A percentile compares a stretch with the other conserved stretches of the same genome.
phyloP scores from a whole-genome alignment of 2,797 vertebrate genomes.

The Pseudopleuronectes americanus region DNA sequence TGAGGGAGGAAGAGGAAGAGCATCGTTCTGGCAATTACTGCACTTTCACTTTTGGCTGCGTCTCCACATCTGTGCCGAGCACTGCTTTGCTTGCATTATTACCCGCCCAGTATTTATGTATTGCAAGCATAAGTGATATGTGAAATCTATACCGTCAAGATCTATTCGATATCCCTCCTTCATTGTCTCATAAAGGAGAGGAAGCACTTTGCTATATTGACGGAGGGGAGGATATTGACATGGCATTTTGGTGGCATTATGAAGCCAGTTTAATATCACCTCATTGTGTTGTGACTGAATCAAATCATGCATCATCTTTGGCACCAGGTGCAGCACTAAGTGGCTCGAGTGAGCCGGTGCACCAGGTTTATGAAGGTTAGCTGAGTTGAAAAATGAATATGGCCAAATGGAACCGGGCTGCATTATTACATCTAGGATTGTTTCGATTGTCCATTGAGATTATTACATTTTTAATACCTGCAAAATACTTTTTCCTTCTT shows the following conservation, averaged over 20 bases:
- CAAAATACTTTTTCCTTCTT: neutral
- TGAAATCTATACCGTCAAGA: conserved; percentile 72
- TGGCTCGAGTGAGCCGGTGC: conserved; percentile 64
- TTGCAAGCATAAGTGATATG: conserved; percentile 55
- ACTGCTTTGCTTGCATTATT: conserved; percentile 51
- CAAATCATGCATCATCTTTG: conserved; percentile 77
- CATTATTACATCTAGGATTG: conserved; percentile 6
- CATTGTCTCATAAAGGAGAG: conserved; percentile 76
- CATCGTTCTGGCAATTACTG: conserved; percentile 16
- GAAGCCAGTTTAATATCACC: conserved; percentile 81
- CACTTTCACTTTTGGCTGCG: conserved; percentile 19
- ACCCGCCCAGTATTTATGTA: conserved; percentile 49
- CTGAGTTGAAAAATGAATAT: conserved; percentile 38
- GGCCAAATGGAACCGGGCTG: conserved; percentile 11
- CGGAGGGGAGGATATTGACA: conserved; percentile 75
- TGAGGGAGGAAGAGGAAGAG: conserved; percentile 7
- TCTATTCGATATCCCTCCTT: conserved; percentile 69
- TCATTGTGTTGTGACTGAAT: conserved; percentile 80
- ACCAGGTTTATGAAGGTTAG: conserved; percentile 71
- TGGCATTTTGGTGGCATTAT: conserved; percentile 87
- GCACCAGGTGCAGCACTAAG: conserved; percentile 56
- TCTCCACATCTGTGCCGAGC: conserved; percentile 14
- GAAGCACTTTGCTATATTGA: conserved; percentile 80
- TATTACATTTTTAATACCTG: conserved; percentile 6
- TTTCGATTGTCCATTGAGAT: conserved; percentile 9